These are phyloP conservation scores for Acrocera orbiculus DNA, from an alignment of 2,888 invertebrate species.

Conservation along the genomic window DNA sequence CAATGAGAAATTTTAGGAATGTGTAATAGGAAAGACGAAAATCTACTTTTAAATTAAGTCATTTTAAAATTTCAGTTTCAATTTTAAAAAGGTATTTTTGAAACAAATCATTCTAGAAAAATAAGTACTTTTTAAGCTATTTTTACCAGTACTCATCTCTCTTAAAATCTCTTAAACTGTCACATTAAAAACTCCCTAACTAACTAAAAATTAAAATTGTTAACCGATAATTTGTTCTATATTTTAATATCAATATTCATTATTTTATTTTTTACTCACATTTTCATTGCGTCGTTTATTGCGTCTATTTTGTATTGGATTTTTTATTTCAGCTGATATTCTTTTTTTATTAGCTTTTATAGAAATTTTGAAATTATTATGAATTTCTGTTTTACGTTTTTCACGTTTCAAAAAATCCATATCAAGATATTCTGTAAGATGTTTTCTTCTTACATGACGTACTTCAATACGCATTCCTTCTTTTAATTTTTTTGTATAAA, in stretches of 20 bases:
- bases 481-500: slow-evolving; percentile 41
- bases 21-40: too few species aligned
- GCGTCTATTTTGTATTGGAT: slow-evolving; percentile 16
- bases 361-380: slow-evolving; percentile 26
- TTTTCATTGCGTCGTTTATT: slow-evolving; percentile 23
- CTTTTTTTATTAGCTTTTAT: slow-evolving; percentile 27
- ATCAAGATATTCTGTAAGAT: slow-evolving; percentile 54
- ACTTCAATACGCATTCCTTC: slow-evolving; percentile 71
- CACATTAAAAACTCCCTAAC: too few species aligned
- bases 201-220: slow-evolving; percentile 1
- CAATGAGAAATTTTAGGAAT: too few species aligned
- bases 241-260: background rate
- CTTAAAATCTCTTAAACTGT: too few species aligned
- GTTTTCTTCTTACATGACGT: slow-evolving; percentile 69
- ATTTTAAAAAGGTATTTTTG: too few species aligned
- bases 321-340: slow-evolving; percentile 25
- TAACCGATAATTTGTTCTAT: slow-evolving; percentile 1
- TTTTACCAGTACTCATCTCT: too few species aligned
- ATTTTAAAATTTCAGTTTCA: too few species aligned
- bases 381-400: slow-evolving; percentile 40
- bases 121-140: too few species aligned
- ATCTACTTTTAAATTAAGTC: too few species aligned
- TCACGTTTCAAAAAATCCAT: slow-evolving; percentile 52
- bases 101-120: too few species aligned
- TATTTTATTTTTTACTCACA: too few species aligned